Evolutionary conservation across 2,888 invertebrate species (phyloP).

Genomic region (Galeruca laticollis): DNA sequence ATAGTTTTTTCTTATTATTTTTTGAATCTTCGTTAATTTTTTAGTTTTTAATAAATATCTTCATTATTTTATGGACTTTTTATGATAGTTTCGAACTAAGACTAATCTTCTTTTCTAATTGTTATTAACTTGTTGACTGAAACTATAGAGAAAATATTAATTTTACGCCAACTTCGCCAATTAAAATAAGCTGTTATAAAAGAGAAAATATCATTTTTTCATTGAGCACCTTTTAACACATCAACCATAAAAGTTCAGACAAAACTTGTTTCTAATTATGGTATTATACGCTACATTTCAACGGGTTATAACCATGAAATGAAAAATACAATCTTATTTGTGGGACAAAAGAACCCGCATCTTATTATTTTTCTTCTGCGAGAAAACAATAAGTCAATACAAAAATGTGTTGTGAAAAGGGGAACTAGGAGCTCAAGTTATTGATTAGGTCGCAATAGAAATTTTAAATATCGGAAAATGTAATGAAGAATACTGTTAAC

Average conservation of each 20-base stretch:
- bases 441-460: no score
- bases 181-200: neutral
- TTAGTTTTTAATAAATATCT: no score
- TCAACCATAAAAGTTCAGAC: conserved; percentile 14
- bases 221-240: conserved; percentile 16
- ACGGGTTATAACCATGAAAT: conserved; percentile 47
- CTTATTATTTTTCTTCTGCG: conserved; percentile 14
- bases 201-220: conserved; percentile 15
- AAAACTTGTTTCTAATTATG: conserved; percentile 39
- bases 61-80: no score
- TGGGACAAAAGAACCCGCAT: conserved; percentile 42
- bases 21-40: no score
- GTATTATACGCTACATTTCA: conserved; percentile 46
- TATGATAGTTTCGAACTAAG: neutral
- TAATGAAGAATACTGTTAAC: no score
- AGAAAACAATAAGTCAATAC: no score
- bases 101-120: neutral
- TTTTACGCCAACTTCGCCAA: conserved; percentile 13
- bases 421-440: no score
- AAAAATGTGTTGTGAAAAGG: no score
- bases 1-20: no score
- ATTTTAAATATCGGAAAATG: no score
- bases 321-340: conserved; percentile 47
- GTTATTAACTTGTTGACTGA: neutral
- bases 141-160: conserved; percentile 1